These are phyloP conservation scores for Cynopterus brachyotis DNA, from an alignment of 2,113 vertebrate genomes.

Conservation along the genomic window DNA sequence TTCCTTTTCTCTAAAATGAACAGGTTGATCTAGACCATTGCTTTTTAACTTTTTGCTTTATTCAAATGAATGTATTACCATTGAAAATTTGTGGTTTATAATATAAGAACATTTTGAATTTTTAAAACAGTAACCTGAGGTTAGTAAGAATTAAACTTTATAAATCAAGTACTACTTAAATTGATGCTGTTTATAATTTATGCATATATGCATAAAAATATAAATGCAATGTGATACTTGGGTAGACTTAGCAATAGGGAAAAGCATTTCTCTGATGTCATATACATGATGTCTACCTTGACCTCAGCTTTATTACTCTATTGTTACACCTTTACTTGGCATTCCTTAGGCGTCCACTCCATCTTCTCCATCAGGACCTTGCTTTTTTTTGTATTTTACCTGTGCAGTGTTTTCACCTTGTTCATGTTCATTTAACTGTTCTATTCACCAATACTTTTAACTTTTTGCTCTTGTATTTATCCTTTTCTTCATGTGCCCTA, in stretches of 20 bases:
- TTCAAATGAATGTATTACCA: not conserved
- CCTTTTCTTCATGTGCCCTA: not conserved
- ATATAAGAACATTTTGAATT: not conserved
- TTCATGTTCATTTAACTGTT: not conserved
- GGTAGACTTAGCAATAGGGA: not conserved
- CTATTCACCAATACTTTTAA: not conserved
- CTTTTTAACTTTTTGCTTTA: conserved; percentile 32
- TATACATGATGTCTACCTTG: not conserved
- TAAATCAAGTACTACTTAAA: not conserved
- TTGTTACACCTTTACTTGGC: not conserved
- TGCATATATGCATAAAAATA: not conserved
- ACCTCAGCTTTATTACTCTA: not conserved
- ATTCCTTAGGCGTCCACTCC: not conserved
- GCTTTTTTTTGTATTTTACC: not conserved
- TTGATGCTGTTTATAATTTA: not conserved
- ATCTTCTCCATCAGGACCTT: not conserved
- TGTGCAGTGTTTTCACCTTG: not conserved
- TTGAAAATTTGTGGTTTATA: not conserved
- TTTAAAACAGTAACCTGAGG: not conserved
- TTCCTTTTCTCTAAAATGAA: conserved; percentile 39
- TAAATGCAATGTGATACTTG: not conserved
- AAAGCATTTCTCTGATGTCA: not conserved
- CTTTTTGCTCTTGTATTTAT: not conserved
- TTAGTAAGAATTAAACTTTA: conserved; percentile 28
- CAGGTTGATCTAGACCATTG: not conserved